These are phyloP conservation scores for Scolopax rusticola DNA, from an alignment of 2,797 vertebrate species.

Conservation along the genomic window DNA sequence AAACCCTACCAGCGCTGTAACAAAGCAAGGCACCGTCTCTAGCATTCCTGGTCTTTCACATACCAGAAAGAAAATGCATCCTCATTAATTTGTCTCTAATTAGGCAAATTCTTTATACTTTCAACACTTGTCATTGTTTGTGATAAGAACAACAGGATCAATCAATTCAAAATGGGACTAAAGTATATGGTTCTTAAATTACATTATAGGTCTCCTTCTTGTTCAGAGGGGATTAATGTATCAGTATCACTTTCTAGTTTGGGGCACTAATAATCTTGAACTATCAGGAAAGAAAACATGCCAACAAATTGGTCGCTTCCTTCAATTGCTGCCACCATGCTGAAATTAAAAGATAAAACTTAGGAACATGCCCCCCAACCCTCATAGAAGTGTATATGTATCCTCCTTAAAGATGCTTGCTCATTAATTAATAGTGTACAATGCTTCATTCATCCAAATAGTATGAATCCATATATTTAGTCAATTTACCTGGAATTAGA, in stretches of 20 bases:
- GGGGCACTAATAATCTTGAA: conserved; percentile 62
- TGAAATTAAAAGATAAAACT: conserved; percentile 47
- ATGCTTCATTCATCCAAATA: conserved; percentile 41
- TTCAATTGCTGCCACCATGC: conserved; percentile 27
- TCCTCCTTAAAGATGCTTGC: conserved; percentile 32
- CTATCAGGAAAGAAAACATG: conserved; percentile 38
- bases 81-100: conserved; percentile 57
- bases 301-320: conserved; percentile 31
- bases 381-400: neutral
- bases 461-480: conserved; percentile 44
- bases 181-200: conserved; percentile 54
- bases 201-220: conserved; percentile 49
- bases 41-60: conserved; percentile 11
- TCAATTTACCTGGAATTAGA: conserved; percentile 49
- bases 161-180: conserved; percentile 55
- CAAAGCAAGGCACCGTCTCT: neutral
- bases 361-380: neutral
- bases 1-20: neutral
- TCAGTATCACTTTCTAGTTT: conserved; percentile 34
- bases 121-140: conserved; percentile 28
- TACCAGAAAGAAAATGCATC: neutral
- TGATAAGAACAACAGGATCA: conserved; percentile 43
- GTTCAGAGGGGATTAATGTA: conserved; percentile 51
- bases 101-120: conserved; percentile 48
- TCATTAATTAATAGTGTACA: conserved; percentile 59